Percentiles rank a stretch among this genome's conserved stretches.
Evolutionary conservation across 1,140 invertebrate genomes (phyloP).

Genomic region (Rhopalosiphum padi): DNA sequence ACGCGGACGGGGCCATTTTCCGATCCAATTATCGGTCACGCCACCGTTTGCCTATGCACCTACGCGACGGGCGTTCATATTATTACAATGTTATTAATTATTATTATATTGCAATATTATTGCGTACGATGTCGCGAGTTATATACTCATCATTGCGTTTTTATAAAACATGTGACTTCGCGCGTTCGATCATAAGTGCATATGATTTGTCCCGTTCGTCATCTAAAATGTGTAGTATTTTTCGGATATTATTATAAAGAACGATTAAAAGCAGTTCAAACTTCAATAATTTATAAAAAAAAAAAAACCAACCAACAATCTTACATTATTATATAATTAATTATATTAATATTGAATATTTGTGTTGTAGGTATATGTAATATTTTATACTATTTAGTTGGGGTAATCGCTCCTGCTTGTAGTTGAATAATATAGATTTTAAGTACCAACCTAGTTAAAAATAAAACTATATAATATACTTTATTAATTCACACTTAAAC

Average conservation of each 20-base stretch:
- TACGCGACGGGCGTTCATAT: not conserved
- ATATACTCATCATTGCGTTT: not conserved
- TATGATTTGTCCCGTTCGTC: not conserved
- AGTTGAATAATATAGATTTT: not conserved
- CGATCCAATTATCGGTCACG: conserved; percentile 45
- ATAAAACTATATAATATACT: not conserved
- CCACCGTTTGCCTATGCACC: not conserved
- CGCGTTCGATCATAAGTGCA: no score
- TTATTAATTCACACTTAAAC: not conserved
- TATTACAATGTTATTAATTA: conserved; percentile 15
- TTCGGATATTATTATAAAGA: not conserved
- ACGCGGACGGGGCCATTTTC: conserved; percentile 31
- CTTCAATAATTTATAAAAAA: not conserved
- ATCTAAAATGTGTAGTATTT: not conserved
- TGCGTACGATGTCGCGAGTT: not conserved
- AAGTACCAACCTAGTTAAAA: not conserved
- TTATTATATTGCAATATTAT: conserved; percentile 13
- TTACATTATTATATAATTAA: no score
- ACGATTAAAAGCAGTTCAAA: not conserved
- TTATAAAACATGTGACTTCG: not conserved
- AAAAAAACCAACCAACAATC: no score
- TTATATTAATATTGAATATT: no score
- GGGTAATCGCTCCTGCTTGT: no score
- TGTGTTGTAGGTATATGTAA: no score
- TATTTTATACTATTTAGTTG: no score